Conservation (phyloP, 1,140 invertebrate species). For the Diploscapter pachys region DNA sequence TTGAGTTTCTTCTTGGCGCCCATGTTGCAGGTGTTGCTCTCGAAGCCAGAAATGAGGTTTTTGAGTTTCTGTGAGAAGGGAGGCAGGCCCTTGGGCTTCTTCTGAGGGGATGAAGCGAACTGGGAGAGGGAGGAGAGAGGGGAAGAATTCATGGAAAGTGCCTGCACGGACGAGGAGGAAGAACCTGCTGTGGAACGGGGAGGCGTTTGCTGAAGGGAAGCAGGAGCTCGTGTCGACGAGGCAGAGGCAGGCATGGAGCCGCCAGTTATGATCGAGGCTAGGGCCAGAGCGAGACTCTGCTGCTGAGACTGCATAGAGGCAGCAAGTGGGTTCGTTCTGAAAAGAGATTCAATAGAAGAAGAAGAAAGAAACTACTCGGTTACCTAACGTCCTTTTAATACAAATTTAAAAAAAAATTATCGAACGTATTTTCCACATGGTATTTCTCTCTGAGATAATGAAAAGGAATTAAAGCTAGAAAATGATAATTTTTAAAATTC, state of each 20-base stretch:
- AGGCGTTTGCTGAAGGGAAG: neutral
- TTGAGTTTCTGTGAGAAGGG: neutral
- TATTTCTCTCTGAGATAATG: neutral
- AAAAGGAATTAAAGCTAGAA: neutral
- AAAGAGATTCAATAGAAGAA: too few species aligned
- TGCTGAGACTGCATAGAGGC: too few species aligned
- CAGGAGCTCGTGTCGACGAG: neutral
- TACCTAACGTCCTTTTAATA: too few species aligned
- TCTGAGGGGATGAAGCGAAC: neutral
- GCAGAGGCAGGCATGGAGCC: neutral
- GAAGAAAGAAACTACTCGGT: too few species aligned
- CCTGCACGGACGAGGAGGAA: neutral
- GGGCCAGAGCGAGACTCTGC: neutral
- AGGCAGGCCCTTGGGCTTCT: neutral
- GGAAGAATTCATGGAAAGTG: neutral
- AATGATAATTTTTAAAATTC: neutral
- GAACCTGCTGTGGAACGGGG: neutral
- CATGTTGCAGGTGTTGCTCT: neutral
- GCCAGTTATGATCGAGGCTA: neutral
- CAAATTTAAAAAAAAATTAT: too few species aligned
- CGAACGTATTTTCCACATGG: too few species aligned
- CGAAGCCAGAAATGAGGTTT: slow-evolving; percentile 1
- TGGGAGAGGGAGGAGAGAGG: too few species aligned
- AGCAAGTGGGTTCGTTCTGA: too few species aligned
- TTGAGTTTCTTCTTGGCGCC: slow-evolving; percentile 5